These are phyloP conservation scores for Gadus macrocephalus DNA, from an alignment of 2,113 vertebrate species.

Conservation along the genomic window DNA sequence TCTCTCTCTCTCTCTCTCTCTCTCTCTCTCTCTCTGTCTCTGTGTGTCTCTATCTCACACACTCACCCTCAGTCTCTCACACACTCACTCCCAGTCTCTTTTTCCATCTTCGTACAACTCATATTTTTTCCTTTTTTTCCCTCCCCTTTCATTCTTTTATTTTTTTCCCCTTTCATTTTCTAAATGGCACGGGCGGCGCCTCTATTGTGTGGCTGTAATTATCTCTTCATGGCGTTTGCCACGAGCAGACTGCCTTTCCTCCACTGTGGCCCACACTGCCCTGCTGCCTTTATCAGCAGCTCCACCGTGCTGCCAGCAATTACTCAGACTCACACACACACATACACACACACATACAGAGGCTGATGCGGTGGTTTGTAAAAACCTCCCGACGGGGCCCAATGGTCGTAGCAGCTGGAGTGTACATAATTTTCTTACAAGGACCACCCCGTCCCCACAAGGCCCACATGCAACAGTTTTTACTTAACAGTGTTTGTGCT, in stretches of 20 bases:
- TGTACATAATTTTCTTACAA: too few species aligned
- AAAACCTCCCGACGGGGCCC: too few species aligned
- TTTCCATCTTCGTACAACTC: background rate
- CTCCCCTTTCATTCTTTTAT: too few species aligned
- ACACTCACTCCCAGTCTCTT: slow-evolving; percentile 6
- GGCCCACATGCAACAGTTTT: too few species aligned
- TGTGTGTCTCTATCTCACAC: background rate
- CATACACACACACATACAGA: slow-evolving; percentile 8
- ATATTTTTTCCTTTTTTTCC: too few species aligned
- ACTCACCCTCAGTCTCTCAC: slow-evolving; percentile 5
- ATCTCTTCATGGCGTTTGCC: slow-evolving; percentile 87
- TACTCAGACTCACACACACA: slow-evolving; percentile 56
- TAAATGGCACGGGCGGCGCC: slow-evolving; percentile 75
- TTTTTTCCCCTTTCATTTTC: slow-evolving; percentile 61
- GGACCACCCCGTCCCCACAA: too few species aligned
- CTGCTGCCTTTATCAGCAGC: slow-evolving; percentile 77
- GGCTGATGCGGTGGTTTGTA: too few species aligned
- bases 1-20: background rate
- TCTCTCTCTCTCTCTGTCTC: slow-evolving; percentile 2
- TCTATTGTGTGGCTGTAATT: slow-evolving; percentile 88
- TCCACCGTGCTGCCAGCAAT: slow-evolving; percentile 73
- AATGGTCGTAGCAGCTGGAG: too few species aligned
- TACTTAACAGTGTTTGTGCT: too few species aligned
- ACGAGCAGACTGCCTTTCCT: slow-evolving; percentile 74
- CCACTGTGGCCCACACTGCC: slow-evolving; percentile 53